A percentile compares a stretch with the other conserved stretches of the same genome.
phyloP scores from a whole-genome alignment of 2,888 invertebrate species.

The Phorcus lineatus region DNA sequence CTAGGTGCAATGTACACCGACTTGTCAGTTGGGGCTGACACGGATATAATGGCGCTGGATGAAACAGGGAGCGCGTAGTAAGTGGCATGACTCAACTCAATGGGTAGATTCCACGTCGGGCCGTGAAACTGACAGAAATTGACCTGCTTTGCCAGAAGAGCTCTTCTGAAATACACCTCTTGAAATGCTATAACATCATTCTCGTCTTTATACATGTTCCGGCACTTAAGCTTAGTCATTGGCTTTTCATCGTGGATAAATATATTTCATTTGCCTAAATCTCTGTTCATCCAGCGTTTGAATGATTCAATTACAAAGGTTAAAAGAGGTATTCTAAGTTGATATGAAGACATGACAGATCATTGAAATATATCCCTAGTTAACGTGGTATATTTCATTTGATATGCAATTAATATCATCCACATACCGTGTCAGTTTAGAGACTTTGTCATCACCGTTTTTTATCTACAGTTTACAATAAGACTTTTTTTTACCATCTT shows the following conservation, averaged over 20 bases:
- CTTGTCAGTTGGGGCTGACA: not conserved
- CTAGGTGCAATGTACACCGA: conserved; percentile 2
- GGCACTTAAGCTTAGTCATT: not conserved
- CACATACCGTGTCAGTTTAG: not conserved
- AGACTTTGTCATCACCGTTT: not conserved
- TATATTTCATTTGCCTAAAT: no score
- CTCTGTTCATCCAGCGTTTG: not conserved
- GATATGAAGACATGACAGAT: not conserved
- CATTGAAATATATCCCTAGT: not conserved
- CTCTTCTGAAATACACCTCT: conserved; percentile 15
- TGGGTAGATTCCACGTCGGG: not conserved
- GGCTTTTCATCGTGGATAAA: no score
- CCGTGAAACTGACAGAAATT: conserved; percentile 10
- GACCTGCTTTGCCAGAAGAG: not conserved
- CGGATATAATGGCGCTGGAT: not conserved
- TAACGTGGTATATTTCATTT: not conserved
- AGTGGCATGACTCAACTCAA: conserved; percentile 1
- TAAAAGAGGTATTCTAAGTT: not conserved
- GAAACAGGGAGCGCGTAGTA: not conserved
- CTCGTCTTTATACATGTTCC: not conserved
- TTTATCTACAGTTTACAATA: no score
- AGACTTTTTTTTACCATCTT: no score
- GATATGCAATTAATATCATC: not conserved
- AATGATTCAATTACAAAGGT: not conserved
- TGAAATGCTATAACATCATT: not conserved